phyloP scores from a whole-genome alignment of 2,888 invertebrate genomes.

The Drosophila parthenogenetica region DNA sequence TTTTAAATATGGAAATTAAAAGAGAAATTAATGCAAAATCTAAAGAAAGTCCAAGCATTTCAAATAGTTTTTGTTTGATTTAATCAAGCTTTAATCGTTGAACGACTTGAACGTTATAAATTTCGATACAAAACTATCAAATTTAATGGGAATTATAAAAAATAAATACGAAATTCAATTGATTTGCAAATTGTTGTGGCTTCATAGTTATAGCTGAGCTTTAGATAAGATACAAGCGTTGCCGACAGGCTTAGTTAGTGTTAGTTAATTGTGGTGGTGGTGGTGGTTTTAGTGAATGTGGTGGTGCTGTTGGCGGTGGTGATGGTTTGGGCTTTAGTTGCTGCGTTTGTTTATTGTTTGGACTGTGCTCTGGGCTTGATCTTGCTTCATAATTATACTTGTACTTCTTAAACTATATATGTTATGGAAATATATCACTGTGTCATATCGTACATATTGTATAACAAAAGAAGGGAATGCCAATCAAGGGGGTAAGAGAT shows the following conservation, averaged over 20 bases:
- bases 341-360: conserved; percentile 43
- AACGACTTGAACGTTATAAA: conserved; percentile 74
- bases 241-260: conserved; percentile 57
- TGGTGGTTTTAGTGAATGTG: conserved; percentile 18
- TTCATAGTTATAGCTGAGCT: conserved; percentile 74
- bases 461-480: conserved; percentile 53
- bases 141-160: conserved; percentile 4
- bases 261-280: conserved; percentile 50
- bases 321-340: conserved; percentile 36
- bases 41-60: conserved; percentile 15
- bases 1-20: conserved; percentile 10
- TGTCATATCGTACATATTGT: conserved; percentile 85
- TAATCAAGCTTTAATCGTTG: conserved; percentile 81
- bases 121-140: conserved; percentile 23
- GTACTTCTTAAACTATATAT: conserved; percentile 63
- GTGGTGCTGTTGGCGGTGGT: conserved; percentile 13
- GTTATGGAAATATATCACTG: conserved; percentile 80
- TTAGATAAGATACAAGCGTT: conserved; percentile 57
- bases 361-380: conserved; percentile 81
- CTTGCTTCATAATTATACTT: conserved; percentile 75
- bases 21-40: not conserved
- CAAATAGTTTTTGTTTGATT: conserved; percentile 35
- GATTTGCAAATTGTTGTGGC: conserved; percentile 74
- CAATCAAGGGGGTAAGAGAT: conserved; percentile 30
- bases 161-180: conserved; percentile 38